These are phyloP conservation scores for Ephydatia muelleri DNA, from an alignment of 37 sponge, comb jelly and placozoan genomes.

Conservation along the genomic window DNA sequence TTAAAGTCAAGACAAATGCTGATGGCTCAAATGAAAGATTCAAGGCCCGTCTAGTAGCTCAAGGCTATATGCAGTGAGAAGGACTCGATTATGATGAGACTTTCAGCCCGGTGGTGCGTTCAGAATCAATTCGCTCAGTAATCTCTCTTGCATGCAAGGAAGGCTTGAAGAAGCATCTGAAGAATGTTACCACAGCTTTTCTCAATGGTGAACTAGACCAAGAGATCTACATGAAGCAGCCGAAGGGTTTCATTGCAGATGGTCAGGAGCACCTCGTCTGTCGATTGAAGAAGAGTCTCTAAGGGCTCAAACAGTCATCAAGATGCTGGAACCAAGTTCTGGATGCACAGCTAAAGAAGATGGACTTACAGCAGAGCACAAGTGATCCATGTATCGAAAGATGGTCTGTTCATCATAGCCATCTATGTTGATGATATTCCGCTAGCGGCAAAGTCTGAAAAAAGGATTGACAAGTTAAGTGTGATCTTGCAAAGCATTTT, in stretches of 20 bases:
- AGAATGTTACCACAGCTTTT: conserved; percentile 51
- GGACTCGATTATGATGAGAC: conserved; percentile 47
- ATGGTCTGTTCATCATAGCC: conserved; percentile 23
- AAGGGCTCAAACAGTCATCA: conserved; percentile 50
- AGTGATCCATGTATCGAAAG: conserved; percentile 38
- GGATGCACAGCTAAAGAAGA: conserved; percentile 35
- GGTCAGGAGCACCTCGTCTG: conserved; percentile 35
- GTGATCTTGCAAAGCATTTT: no score
- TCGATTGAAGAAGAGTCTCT: conserved; percentile 24
- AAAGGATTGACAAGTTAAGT: neutral
- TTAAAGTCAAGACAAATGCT: conserved; percentile 43
- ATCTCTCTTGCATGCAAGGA: conserved; percentile 25
- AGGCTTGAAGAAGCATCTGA: conserved; percentile 25
- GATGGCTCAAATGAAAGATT: conserved; percentile 35
- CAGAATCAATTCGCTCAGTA: conserved; percentile 31
- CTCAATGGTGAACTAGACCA: conserved; percentile 24
- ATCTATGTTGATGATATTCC: no score
- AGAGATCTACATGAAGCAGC: conserved; percentile 49
- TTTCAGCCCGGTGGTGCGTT: conserved; percentile 37
- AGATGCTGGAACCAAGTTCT: conserved; percentile 39
- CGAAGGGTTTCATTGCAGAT: conserved; percentile 26
- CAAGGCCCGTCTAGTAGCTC: conserved; percentile 45
- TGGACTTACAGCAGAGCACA: conserved; percentile 30
- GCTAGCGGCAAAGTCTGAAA: conserved; percentile 13
- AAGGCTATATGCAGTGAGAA: conserved; percentile 38